A percentile compares a stretch with the other conserved stretches of the same genome.
Evolutionary conservation across 2,888 invertebrate species (phyloP).

Genomic region (Philaethria dido): DNA sequence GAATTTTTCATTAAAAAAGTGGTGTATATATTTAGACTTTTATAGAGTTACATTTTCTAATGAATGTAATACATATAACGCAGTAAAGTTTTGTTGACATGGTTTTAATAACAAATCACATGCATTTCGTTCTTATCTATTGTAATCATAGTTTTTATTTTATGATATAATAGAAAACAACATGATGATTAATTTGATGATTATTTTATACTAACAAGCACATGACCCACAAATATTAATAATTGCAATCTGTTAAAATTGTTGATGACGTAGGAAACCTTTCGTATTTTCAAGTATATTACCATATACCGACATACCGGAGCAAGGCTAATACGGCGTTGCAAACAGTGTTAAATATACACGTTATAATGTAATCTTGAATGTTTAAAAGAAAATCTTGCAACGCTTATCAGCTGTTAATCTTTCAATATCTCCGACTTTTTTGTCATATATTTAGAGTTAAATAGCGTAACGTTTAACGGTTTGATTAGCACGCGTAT

Average conservation of each 20-base stretch:
- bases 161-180: not conserved
- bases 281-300: slow-evolving; percentile 45
- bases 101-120: no score
- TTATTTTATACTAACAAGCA: not conserved
- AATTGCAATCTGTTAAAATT: slow-evolving; percentile 35
- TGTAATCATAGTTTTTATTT: no score
- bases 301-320: slow-evolving; percentile 50
- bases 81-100: no score
- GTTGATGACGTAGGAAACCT: slow-evolving; percentile 40
- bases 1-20: no score
- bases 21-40: no score
- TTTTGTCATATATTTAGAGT: slow-evolving; percentile 34
- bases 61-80: no score
- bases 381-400: slow-evolving; percentile 28
- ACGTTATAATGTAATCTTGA: slow-evolving; percentile 35
- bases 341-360: slow-evolving; percentile 50
- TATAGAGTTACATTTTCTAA: no score
- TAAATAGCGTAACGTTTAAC: slow-evolving; percentile 22
- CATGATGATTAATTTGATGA: not conserved
- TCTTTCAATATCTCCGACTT: slow-evolving; percentile 25
- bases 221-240: slow-evolving; percentile 14
- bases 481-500: slow-evolving; percentile 14
- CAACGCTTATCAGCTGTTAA: slow-evolving; percentile 27
- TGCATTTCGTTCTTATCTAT: no score
- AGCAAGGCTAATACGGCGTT: slow-evolving; percentile 52